Conservation (phyloP, 1,140 invertebrate genomes). For the Drosophila kikkawai region DNA sequence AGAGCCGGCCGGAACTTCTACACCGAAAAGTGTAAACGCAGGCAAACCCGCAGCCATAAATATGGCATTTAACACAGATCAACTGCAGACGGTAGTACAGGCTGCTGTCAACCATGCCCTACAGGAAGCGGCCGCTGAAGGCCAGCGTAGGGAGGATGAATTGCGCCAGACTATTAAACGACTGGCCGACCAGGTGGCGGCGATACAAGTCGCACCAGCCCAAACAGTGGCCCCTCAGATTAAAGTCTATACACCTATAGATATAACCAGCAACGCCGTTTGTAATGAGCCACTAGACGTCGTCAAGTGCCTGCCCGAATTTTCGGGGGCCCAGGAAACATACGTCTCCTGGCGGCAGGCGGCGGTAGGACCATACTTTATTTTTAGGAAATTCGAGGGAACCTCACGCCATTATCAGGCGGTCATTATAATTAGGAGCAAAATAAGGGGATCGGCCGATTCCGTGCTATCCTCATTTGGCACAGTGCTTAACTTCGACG, state of each 20-base stretch:
- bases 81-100: not conserved
- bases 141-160: conserved; percentile 3
- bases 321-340: conserved; percentile 1
- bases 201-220: not conserved
- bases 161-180: conserved; percentile 5
- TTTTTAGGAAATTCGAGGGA: not conserved
- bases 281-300: conserved; percentile 22
- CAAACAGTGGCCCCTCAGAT: not conserved
- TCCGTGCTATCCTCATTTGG: too few relatives aligned
- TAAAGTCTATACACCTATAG: not conserved
- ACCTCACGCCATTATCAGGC: too few relatives aligned
- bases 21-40: conserved; percentile 5
- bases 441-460: too few relatives aligned
- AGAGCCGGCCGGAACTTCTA: not conserved
- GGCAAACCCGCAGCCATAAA: not conserved
- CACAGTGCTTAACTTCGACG: conserved; percentile 4
- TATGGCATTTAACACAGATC: conserved; percentile 5
- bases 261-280: not conserved
- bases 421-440: too few relatives aligned
- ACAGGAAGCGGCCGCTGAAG: not conserved
- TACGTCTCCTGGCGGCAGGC: conserved; percentile 12
- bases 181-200: not conserved
- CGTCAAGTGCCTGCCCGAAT: conserved; percentile 10
- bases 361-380: not conserved
- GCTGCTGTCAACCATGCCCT: conserved; percentile 11